Conservation (phyloP, 2,113 vertebrate species). For the Ellobius talpinus region DNA sequence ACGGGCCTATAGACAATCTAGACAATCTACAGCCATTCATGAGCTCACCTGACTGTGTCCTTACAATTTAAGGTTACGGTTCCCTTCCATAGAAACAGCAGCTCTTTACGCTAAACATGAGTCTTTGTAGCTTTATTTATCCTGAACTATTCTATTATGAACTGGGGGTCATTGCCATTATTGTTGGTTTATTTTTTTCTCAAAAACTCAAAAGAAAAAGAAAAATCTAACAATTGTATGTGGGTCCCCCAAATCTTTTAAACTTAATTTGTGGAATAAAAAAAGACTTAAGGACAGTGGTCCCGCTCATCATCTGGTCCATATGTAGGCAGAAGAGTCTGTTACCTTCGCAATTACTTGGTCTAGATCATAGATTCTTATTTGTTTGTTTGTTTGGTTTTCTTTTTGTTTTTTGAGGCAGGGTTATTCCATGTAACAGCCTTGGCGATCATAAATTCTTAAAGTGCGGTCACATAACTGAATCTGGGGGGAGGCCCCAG, state of each 20-base stretch:
- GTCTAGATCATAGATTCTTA: neutral
- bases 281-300: neutral
- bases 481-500: no score
- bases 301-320: neutral
- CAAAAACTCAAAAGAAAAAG: neutral
- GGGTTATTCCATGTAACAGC: no score
- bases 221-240: neutral
- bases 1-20: neutral
- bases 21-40: neutral
- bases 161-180: neutral
- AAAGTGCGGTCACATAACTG: neutral
- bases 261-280: conserved; percentile 35
- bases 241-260: neutral
- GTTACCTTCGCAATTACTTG: neutral
- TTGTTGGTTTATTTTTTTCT: conserved; percentile 17
- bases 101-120: neutral
- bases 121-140: neutral
- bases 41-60: neutral
- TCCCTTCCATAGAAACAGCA: neutral
- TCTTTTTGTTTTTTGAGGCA: no score
- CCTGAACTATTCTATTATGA: conserved; percentile 37
- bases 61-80: conserved; percentile 10
- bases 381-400: no score
- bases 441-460: neutral
- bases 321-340: neutral